Conservation (phyloP, 1,140 invertebrate genomes). For the Cepaea nemoralis region DNA sequence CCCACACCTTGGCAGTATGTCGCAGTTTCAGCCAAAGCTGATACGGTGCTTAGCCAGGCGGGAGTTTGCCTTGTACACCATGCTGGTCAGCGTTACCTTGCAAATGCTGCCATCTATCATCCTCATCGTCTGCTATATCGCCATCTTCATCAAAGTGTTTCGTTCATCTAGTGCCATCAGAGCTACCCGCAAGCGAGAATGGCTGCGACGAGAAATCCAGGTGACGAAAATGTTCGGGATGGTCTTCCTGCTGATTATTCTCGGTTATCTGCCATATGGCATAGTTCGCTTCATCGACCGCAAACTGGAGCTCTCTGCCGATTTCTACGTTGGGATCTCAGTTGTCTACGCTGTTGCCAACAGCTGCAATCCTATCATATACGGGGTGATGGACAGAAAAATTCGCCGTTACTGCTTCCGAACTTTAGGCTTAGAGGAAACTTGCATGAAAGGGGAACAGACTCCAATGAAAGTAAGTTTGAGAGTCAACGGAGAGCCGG, state of each 20-base stretch:
- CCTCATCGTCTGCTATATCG: slow-evolving; percentile 69
- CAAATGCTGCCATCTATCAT: slow-evolving; percentile 70
- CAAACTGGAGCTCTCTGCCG: slow-evolving; percentile 59
- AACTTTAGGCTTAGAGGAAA: slow-evolving; percentile 48
- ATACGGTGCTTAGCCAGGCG: slow-evolving; percentile 68
- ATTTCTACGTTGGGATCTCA: slow-evolving; percentile 70
- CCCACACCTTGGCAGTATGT: slow-evolving; percentile 66
- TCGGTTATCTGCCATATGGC: slow-evolving; percentile 70
- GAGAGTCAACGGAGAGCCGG: slow-evolving; percentile 42
- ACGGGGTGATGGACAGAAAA: slow-evolving; percentile 70
- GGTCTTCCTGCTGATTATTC: slow-evolving; percentile 70
- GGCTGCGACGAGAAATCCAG: slow-evolving; percentile 68
- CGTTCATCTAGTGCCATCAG: slow-evolving; percentile 59
- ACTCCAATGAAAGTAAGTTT: slow-evolving; percentile 38
- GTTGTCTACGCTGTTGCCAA: slow-evolving; percentile 70
- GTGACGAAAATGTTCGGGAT: slow-evolving; percentile 73
- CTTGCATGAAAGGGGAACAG: slow-evolving; percentile 44
- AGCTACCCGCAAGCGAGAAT: slow-evolving; percentile 60
- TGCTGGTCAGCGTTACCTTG: slow-evolving; percentile 65
- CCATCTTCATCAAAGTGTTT: slow-evolving; percentile 70
- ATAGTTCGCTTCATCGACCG: slow-evolving; percentile 69
- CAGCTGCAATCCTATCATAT: slow-evolving; percentile 69
- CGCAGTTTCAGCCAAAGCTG: slow-evolving; percentile 67
- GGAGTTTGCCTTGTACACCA: slow-evolving; percentile 64
- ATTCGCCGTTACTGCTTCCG: slow-evolving; percentile 65